Evolutionary conservation across 2,888 invertebrate species (phyloP), one percentile per base, ranked within the genome.

Genomic region (Drosophila borealis): DNA sequence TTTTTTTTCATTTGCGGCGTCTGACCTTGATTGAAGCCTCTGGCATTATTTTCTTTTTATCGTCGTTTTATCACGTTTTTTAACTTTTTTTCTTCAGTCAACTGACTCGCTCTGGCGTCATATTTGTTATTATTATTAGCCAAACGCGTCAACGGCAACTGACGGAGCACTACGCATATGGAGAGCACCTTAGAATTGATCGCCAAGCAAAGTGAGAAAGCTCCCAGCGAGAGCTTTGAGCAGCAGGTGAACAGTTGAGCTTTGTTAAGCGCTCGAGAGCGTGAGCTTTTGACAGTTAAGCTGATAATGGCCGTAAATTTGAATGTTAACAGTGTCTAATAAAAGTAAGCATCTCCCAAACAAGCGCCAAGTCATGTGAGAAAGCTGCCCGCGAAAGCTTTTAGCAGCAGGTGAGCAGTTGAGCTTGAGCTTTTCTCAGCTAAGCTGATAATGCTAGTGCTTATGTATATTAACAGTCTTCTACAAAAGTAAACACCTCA

Each of bases 91-190:
- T 51, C 48, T 57, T 19, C 62, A 45, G 73, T 61, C 68, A 63
- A 65, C 42, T 73, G 82, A 56, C 60, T 56, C 53, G 78, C 68
- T 51, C 64, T 73, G 69, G 49, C 70, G 67, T 71, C 79, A 72
- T 77, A 46, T 83, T 82, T 88, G 74, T 74, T 77, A 64, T 87
- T 87, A 81, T 84, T 83, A 80, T 86, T 83, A 70, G 72, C 48
- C 70, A 80, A 78, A 80, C 80, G 86, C 80, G 78, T 73, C 61
- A 67, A 74, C 70, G 36, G 25, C 81, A 45, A 77, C 88, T 74
- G 83, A 82, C 68, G 42, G 64, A 34, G 33, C 44, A 56, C 65
- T 70, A 88, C 85, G 88, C 81, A 85, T 61, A 36, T 44, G 48
- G 68, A 69, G 63, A 67, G 56, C 75, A 80, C 69, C 78, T 78